Evolutionary conservation across 1,140 invertebrate species (phyloP), one percentile per base, ranked within the genome.

Genomic region (Cotesia glomerata): DNA sequence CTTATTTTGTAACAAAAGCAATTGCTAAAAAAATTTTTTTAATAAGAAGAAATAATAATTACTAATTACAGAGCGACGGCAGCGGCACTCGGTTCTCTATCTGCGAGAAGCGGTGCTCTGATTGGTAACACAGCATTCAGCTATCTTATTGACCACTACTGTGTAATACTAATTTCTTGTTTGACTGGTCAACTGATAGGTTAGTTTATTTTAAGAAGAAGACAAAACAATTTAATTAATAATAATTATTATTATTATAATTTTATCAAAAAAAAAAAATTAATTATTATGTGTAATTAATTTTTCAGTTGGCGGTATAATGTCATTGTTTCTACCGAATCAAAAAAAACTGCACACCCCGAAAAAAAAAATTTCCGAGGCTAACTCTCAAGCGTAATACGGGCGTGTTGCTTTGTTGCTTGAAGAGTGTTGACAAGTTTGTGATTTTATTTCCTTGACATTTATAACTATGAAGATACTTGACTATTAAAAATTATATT

Each of bases 131-230:
- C 82, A 4, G 74, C 83, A 61, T 85, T 86, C 67, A 82, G 84
- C 16, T 81, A 81, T 52, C 77, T 87, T n/a, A 84, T 87, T 13
- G 84, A 86, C 62, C 66, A 83, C 18, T 78, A 86, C 69, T 87
- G 84, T 66, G 72, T 75, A 5, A 63, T 81, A 32, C 75, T 84
- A 0, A 82, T 86, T 35, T 49, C 35, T 7, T 26, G 67, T 26
- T 34, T 73, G n/a, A 54, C 51, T 39, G 54, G 54, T 11, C 64
- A 73, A 45, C 45, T 73, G 1, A n/a, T 73, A 35, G 35, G 71
- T 73, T 11, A 62, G 71, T 73, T 39, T 16, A n/a, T 58, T 39
- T 9, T 61, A 16, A 34, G 2, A 2, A 56, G 3, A 14, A 56
- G n/a, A 5, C 5, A 4, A 56, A 5, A 56, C n/a, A 18, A 18